Conservation (phyloP, 2,113 vertebrate species). For the Callipepla squamata region DNA sequence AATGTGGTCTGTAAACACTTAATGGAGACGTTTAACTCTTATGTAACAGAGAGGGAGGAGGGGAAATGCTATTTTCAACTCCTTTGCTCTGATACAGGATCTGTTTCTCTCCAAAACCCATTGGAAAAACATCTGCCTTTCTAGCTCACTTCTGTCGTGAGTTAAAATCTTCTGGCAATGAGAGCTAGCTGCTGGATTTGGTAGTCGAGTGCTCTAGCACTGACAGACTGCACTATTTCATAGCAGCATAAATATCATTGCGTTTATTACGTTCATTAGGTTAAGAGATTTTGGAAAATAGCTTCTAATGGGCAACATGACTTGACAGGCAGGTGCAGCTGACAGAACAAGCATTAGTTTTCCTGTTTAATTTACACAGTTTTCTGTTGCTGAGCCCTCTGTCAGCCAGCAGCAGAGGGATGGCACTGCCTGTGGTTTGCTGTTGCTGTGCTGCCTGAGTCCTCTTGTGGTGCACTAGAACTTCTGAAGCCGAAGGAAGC, state of each 20-base stretch:
- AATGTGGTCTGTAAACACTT: background rate
- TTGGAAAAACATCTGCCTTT: conserved; percentile 24
- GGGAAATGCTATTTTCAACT: background rate
- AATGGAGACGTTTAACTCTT: background rate
- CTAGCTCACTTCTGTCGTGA: conserved; percentile 11
- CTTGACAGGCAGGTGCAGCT: conserved; percentile 50
- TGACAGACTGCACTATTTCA: conserved; percentile 43
- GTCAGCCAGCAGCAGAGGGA: background rate
- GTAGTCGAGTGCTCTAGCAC: conserved; percentile 1
- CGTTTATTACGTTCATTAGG: conserved; percentile 18
- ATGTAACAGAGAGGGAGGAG: background rate
- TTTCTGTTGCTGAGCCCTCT: background rate
- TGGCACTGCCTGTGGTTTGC: background rate
- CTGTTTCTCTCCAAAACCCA: background rate
- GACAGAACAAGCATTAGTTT: conserved; percentile 16
- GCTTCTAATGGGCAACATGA: conserved; percentile 25
- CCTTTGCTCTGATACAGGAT: background rate
- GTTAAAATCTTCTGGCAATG: conserved; percentile 40
- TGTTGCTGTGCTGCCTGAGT: background rate
- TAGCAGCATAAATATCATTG: background rate
- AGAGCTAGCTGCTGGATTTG: conserved; percentile 19
- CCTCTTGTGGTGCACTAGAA: background rate
- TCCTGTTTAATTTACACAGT: conserved; percentile 3
- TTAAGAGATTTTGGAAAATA: conserved; percentile 49
- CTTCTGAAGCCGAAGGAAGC: background rate